Evolutionary conservation across 1,140 invertebrate genomes (phyloP), one percentile per base, ranked within the genome.

Genomic region (Zophobas morio): DNA sequence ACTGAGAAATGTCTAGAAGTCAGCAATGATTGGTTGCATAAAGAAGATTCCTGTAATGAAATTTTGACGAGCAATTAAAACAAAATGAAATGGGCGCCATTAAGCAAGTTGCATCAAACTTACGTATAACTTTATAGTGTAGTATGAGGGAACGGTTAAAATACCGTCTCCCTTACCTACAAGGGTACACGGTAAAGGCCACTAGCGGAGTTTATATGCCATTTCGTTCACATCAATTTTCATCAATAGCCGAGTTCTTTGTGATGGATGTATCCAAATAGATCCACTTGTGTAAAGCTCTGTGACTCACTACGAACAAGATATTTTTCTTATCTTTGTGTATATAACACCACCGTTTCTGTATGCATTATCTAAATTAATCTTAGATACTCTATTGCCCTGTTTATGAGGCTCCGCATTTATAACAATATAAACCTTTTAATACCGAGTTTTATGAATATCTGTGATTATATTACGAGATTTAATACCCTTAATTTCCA

Each of bases 31-130:
- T 57, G 54, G 54, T 47, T 46, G 47, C 70, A 72, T 53, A 53
- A 72, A 72, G 70, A 72, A 72, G 70, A 53, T 72, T 72, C 70
- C 78, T 66, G 82, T 82, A 84, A 84, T 84, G 82, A 84, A 84
- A 84, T 80, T 84, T 84, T 84, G 82, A 84, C 70, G 82, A 82
- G 82, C 81, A 84, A 84, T 84, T 84, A 83, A 84, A 83, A 82
- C 82, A 83, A 84, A 83, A 84, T 81, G 82, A 80, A 83, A 84
- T 81, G 82, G 79, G 81, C 54, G 81, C 78, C 82, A 83, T 84
- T 81, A 84, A 83, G 78, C 71, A 79, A 81, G 70, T 82, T 80
- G 79, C 79, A 60, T 60, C 35, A 79, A 79, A 80, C 78, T 80
- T 83, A 60, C 56, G 56, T 60, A 82, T 82, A 80, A 82, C 77